Base-by-base conservation (phyloP, 2,113 vertebrate genomes). In the Coreoperca whiteheadi region DNA sequence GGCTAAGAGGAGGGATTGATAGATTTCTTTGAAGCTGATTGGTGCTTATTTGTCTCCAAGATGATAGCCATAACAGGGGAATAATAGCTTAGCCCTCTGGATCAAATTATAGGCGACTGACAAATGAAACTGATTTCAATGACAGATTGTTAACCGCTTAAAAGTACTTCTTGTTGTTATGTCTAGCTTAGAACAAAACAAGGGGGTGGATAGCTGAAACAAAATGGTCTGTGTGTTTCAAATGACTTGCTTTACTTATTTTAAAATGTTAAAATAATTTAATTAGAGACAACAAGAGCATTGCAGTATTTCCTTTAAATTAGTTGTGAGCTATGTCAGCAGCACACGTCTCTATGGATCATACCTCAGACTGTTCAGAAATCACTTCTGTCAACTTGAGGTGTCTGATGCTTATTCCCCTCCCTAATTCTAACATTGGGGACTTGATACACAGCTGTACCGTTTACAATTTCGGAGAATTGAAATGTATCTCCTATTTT, bases 401-500 rank as follows among this genome's bases (percentile, higher is more conserved):
- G 51, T 54, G 54, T 81, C 60, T 63, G 57, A 75, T 78, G 43
- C 87, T 82, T 82, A 57, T 48, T 77, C 63, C 28, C n/a, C 34
- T 79, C 60, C 59, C 23, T 43, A 32, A 32, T 50, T 79, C 0
- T 69, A 79, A 70, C 89, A 23, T 66, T 57, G 30, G 67, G 68
- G 61, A 77, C 43, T 43, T 71, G 56, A 85, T 15, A 57, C 11
- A 23, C 76, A 59, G 57, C 48, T 50, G 61, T 32, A 65, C 11
- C 46, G 83, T 83, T 78, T 25, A 77, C 46, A 65, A n/a, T 85
- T 41, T 7, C 2, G 43, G 30, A 88, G 12, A 37, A 73, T 70
- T 79, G 61, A 77, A 75, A 84, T 76, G 64, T 41, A 81, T 84
- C 46, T 77, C 23, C 51, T 63, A 8, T 80, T 85, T 80, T 79